Evolutionary conservation across 1,140 invertebrate species (phyloP), one percentile per base, ranked within the genome.

Genomic region (Wiebesia pumilae): DNA sequence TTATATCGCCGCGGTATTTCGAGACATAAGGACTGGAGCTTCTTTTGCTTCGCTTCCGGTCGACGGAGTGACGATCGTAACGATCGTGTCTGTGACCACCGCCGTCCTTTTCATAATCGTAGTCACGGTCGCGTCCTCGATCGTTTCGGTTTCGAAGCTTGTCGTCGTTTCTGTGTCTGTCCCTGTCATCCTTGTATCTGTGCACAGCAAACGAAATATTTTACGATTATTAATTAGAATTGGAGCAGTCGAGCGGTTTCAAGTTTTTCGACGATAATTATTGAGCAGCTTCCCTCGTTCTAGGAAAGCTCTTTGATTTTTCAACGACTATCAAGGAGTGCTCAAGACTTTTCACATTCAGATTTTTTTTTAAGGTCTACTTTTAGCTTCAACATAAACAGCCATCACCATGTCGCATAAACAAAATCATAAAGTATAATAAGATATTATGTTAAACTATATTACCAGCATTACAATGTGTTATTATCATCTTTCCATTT

Each of bases 111-210:
- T 90, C 90, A 65, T 81, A 62, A 0, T 91, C 91, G 71, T 91
- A 91, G 43, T 92, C 91, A 27, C 91, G 89, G 0, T 91, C 91
- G n/a, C 91, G 88, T 47, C 90, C 92, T 78, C 90, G 89, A 12
- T 91, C 91, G 14, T 91, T 91, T 38, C 88, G 27, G 54, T 27
- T 54, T 69, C 86, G 4, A 91, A 90, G 51, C 35, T 93, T 93
- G 0, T 94, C 93, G 0, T 93, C 93, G 10, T 86, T 80, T 79
- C 92, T 87, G 69, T 93, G 91, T 58, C 93, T 90, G 75, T 92
- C 92, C 80, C 90, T 88, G 10, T 92, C 93, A 38, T 93, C 93
- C 79, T 92, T 91, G 81, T 93, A 93, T 84, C 93, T 93, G 62
- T 65, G 87, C 27, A 43, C 21, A 3, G 38, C 21, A 43, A 75